Evolutionary conservation across 2,113 vertebrate genomes (phyloP).

Genomic region (Phasianus colchicus): DNA sequence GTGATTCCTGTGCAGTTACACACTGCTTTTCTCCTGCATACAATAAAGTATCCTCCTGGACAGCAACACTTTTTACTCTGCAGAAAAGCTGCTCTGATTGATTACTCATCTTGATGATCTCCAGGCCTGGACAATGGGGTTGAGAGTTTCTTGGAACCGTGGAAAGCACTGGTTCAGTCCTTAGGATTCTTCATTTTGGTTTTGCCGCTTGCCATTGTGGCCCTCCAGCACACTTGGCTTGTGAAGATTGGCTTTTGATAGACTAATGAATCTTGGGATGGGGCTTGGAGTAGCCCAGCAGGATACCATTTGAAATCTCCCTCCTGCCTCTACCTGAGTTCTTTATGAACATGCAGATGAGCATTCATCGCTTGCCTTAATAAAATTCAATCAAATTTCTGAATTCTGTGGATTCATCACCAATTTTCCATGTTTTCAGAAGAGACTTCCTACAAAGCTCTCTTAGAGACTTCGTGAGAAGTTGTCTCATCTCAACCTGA

Average conservation of each 20-base stretch:
- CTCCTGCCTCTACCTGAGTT: neutral
- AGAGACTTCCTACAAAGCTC: neutral
- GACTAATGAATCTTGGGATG: neutral
- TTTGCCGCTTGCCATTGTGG: neutral
- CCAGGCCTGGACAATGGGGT: neutral
- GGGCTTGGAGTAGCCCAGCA: neutral
- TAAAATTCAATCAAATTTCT: neutral
- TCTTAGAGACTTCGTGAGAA: neutral
- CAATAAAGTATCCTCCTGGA: neutral
- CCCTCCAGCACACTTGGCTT: neutral
- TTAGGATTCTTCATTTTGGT: neutral
- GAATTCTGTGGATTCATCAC: neutral
- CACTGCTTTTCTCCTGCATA: neutral
- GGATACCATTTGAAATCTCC: neutral
- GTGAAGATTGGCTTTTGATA: neutral
- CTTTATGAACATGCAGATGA: neutral
- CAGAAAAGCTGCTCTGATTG: neutral
- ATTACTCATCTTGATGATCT: neutral
- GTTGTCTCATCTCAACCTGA: neutral
- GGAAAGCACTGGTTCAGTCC: neutral
- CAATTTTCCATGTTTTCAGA: neutral
- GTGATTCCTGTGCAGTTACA: neutral
- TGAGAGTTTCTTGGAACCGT: neutral
- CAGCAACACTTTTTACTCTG: neutral
- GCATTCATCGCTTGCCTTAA: neutral